Evolutionary conservation across 92 coral and sea anemone species (phyloP), one percentile per base, ranked within the genome.

Genomic region (Parazoanthus darwini): DNA sequence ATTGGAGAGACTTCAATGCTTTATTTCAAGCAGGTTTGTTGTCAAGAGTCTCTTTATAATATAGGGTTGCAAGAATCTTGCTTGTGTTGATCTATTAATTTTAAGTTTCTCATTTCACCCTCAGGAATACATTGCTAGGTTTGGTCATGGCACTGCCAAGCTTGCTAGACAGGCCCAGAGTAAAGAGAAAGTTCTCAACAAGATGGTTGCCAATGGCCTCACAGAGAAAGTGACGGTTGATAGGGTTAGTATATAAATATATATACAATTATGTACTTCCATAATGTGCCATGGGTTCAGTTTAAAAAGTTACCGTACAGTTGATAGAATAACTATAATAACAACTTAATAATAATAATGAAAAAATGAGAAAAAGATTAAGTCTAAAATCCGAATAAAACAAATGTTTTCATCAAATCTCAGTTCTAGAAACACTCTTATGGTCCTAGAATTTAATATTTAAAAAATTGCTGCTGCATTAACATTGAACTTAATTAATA

Each of bases 121-220:
- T 58, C 79, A 97, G 99, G 98, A 97, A 39, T 97, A 97, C 90
- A 97, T 97, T 88, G 99, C 99, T 22, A 92, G 97, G 91, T 97
- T 97, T 94, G 99, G 99, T 35, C 99, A 97, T 26, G 99, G 99
- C 4, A 95, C 93, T 88, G 99, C 99, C 20, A 97, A 97, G 88
- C 98, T 97, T 35, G 99, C 99, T n/a, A 92, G 96, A 90, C 99
- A 97, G 43, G 99, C 99, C 26, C 99, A 97, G 75, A 97, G 99
- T 85, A 97, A 97, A 88, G 99, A 97, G 83, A 97, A 97, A 68
- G 98, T 95, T 23, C 93, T 97, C 18, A 91, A 93, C 87, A 97
- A 97, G 87, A 97, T 97, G 99, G 94, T 94, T 80, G 99, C 99
- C 23, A 91, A 92, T 72, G 99, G 99, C 26, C 91, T 97, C 70